phyloP scores from a whole-genome alignment of 2,888 invertebrate species.

The Apamea sordens region DNA sequence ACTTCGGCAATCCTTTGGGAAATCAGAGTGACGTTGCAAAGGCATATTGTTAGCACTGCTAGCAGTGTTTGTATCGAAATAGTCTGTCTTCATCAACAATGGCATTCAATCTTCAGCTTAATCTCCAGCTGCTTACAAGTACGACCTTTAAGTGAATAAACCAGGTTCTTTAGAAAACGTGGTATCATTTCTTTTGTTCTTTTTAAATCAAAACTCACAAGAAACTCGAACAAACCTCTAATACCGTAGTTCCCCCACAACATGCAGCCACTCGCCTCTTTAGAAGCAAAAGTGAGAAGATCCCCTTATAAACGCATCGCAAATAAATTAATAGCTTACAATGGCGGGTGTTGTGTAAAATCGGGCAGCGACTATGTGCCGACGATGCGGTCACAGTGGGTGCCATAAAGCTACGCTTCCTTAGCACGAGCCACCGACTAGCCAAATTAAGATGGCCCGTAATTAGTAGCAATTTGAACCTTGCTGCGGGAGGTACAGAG shows the following conservation, averaged over 20 bases:
- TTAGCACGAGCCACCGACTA: slow-evolving; percentile 77
- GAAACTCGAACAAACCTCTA: not conserved
- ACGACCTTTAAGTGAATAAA: not conserved
- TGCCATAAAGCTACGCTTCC: slow-evolving; percentile 85
- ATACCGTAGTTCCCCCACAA: not conserved
- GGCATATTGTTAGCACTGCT: not conserved
- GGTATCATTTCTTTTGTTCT: not conserved
- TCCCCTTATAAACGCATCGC: slow-evolving; percentile 48
- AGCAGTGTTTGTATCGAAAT: slow-evolving; percentile 10
- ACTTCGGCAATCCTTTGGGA: slow-evolving; percentile 19
- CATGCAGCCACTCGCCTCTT: not conserved
- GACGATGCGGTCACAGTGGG: slow-evolving; percentile 81
- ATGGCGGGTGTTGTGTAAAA: slow-evolving; percentile 75
- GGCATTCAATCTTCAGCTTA: not conserved
- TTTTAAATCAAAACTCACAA: not conserved
- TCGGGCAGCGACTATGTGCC: slow-evolving; percentile 76
- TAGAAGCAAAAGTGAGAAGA: slow-evolving; percentile 15
- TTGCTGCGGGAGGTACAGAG: slow-evolving; percentile 20
- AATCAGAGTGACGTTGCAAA: slow-evolving; percentile 24
- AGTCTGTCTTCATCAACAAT: not conserved
- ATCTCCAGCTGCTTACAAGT: not conserved
- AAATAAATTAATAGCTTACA: slow-evolving; percentile 64
- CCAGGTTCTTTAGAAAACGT: not conserved
- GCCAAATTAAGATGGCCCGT: slow-evolving; percentile 74
- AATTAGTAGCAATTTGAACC: slow-evolving; percentile 60